These are phyloP conservation scores for Siphamia tubifer DNA, from an alignment of 2,113 vertebrate genomes.

Conservation along the genomic window DNA sequence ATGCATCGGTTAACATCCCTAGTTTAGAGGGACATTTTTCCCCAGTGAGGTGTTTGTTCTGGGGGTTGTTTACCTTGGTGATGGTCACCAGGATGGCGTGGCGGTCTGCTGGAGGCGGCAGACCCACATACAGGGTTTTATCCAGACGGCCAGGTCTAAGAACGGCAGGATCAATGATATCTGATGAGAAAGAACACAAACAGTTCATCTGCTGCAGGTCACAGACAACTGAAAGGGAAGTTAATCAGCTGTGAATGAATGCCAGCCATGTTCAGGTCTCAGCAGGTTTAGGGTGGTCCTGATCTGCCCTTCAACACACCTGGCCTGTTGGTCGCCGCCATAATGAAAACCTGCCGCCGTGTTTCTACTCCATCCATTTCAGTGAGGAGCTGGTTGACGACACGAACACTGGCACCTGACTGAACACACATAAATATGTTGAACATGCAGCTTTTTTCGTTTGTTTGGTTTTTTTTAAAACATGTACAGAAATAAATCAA, in stretches of 20 bases:
- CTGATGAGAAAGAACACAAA: constrained; percentile 57
- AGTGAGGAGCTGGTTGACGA: constrained; percentile 96
- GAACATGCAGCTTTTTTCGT: no score
- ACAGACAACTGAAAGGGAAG: neutral
- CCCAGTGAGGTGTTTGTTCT: no score
- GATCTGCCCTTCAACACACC: constrained; percentile 72
- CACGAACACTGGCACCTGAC: constrained; percentile 90
- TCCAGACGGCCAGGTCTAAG: constrained; percentile 93
- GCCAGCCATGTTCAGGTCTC: no score
- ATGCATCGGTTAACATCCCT: no score
- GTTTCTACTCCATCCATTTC: constrained; percentile 96
- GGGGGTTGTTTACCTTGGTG: constrained; percentile 83
- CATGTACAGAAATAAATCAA: no score
- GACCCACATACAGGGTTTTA: constrained; percentile 93
- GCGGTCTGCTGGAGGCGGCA: constrained; percentile 89
- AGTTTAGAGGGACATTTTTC: no score
- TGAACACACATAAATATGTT: constrained; percentile 48
- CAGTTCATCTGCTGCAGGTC: neutral
- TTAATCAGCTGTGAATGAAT: no score
- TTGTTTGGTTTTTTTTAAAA: no score
- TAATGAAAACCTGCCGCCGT: constrained; percentile 92
- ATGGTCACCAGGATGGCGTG: constrained; percentile 91
- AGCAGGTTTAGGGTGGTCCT: no score
- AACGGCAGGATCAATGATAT: constrained; percentile 94
- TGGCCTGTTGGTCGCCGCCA: constrained; percentile 97